Evolutionary conservation across 2,113 vertebrate genomes (phyloP), one percentile per base, ranked within the genome.

Genomic region (Murina feae): DNA sequence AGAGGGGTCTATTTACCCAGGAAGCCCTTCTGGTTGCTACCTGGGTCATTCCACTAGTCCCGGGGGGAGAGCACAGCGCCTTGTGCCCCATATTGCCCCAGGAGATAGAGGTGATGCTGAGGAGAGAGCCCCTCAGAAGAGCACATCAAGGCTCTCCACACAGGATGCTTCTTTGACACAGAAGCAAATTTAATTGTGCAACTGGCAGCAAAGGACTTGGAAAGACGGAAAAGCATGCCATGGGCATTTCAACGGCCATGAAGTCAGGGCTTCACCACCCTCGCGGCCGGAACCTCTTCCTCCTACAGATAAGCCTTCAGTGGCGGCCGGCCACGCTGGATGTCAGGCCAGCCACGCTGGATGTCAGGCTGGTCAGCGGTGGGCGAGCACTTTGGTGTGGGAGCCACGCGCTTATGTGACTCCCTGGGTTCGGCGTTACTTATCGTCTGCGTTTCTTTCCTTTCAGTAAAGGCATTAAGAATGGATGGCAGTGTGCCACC

Each of bases 361-460:
- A 4, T 4, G 0, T 12, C 6, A 0, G 47, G 49, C 12, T 0
- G 30, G 76, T 3, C 1, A 2, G 39, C 0, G 14, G 1, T 0
- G 65, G 25, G 30, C 3, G 32, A 2, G 30, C 0, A 0, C 14
- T 2, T 9, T 0, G 4, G 76, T 8, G 44, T 14, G 32, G 4
- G 55, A 37, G 47, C 55, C 9, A 4, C 37, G 6, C 1, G 0
- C 14, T 0, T 0, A 0, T 0, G 3, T 17, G 32, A 65, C 49
- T 1, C 6, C 0, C 65, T 28, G 85, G 6, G 4, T 30, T 2
- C 14, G 30, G 51, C 63, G 12, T 23, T 9, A 25, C 25, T 4
- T 17, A 20, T 5, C 5, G 30, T n/a, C 85, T 35, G 5, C 7
- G 1, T 8, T 37, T 49, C 75, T 28, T 68, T 47, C n/a, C 71